A percentile compares a stretch with the other conserved stretches of the same genome.
These are phyloP conservation scores for Nothoprocta perdicaria DNA, from an alignment of 2,113 vertebrate genomes.

Conservation along the genomic window DNA sequence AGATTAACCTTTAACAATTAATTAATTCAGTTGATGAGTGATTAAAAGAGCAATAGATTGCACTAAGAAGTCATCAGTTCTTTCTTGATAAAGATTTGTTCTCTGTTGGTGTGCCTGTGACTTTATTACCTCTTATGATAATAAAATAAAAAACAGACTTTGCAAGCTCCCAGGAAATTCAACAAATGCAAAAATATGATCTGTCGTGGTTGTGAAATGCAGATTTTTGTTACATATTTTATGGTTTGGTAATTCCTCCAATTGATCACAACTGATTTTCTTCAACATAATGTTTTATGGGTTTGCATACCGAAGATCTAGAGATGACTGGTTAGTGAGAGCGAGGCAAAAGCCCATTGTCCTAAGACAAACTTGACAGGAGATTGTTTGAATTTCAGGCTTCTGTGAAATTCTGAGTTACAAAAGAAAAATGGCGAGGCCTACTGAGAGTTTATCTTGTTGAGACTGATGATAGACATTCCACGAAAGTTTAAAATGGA, in stretches of 20 bases:
- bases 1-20: slow-evolving; percentile 8
- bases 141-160: slow-evolving; percentile 70
- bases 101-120: slow-evolving; percentile 45
- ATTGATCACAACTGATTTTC: background rate
- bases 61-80: slow-evolving; percentile 67
- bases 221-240: slow-evolving; percentile 33
- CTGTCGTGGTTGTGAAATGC: background rate
- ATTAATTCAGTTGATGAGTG: slow-evolving; percentile 48
- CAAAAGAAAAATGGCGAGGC: background rate
- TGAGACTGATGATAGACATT: background rate
- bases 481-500: background rate
- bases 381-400: background rate
- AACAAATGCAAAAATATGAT: slow-evolving; percentile 53
- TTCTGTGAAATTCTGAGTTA: background rate
- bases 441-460: background rate
- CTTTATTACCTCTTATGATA: slow-evolving; percentile 64
- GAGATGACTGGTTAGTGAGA: background rate
- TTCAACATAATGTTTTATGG: background rate
- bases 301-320: background rate
- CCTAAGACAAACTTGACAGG: background rate
- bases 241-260: slow-evolving; percentile 17
- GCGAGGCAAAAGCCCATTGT: background rate
- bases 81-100: slow-evolving; percentile 51
- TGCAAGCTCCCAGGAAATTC: slow-evolving; percentile 24
- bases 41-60: slow-evolving; percentile 63